These are phyloP conservation scores for Microcebus tavaratra DNA, from an alignment of 2,113 vertebrate genomes.

Conservation along the genomic window DNA sequence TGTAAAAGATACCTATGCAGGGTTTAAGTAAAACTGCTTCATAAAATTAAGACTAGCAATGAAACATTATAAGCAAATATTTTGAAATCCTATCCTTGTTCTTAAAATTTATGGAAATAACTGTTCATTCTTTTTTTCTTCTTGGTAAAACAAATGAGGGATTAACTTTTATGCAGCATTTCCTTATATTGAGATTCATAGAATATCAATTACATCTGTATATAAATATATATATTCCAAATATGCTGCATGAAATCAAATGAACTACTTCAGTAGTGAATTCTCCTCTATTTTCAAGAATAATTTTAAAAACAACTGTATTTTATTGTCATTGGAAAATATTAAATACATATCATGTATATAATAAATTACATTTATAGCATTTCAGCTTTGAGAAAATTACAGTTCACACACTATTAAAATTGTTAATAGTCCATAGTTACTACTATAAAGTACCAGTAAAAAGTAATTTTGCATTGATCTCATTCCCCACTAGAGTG, in stretches of 20 bases:
- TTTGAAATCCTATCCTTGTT: neutral
- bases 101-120: neutral
- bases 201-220: neutral
- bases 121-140: neutral
- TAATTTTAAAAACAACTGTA: neutral
- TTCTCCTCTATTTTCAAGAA: neutral
- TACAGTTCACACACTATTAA: neutral
- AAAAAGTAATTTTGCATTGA: slow-evolving; percentile 71
- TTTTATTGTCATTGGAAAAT: neutral
- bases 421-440: neutral
- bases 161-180: neutral
- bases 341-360: neutral
- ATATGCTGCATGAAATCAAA: neutral
- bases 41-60: neutral
- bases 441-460: neutral
- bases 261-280: neutral
- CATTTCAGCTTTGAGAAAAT: neutral
- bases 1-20: neutral
- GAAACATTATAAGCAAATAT: neutral
- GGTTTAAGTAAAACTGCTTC: neutral
- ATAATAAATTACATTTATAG: neutral
- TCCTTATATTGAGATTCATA: neutral
- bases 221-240: neutral
- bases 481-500: slow-evolving; percentile 87
- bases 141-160: neutral